A percentile compares a stretch with the other conserved stretches of the same genome.
These are phyloP conservation scores for Ptychobarbus kaznakovi DNA, from an alignment of 2,797 vertebrate species.

Conservation along the genomic window DNA sequence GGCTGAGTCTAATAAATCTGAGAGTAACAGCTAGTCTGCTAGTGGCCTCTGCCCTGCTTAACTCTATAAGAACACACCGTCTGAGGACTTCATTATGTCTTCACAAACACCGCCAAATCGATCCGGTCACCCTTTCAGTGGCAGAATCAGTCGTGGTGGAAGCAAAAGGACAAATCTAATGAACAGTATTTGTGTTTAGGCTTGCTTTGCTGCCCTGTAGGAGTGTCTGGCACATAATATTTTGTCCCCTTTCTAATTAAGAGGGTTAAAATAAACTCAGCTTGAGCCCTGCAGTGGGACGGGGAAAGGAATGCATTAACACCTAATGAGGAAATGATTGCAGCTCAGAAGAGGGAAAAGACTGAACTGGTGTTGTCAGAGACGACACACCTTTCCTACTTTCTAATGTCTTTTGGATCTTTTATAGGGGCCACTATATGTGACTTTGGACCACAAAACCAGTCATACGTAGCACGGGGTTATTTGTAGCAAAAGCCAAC, in stretches of 20 bases:
- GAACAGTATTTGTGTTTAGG: constrained; percentile 70
- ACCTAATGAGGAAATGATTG: constrained; percentile 87
- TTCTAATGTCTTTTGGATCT: constrained; percentile 23
- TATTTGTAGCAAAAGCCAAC: background rate
- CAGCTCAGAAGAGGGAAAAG: constrained; percentile 69
- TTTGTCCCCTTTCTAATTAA: constrained; percentile 85
- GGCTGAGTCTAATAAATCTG: constrained; percentile 63
- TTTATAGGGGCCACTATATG: background rate
- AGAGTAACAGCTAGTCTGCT: constrained; percentile 65
- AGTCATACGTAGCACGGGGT: background rate
- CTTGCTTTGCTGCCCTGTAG: constrained; percentile 76
- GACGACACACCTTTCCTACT: constrained; percentile 35
- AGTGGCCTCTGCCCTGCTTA: constrained; percentile 63
- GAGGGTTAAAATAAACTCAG: constrained; percentile 84
- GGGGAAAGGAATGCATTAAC: constrained; percentile 81
- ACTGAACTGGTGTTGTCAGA: constrained; percentile 57
- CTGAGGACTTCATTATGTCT: constrained; percentile 74
- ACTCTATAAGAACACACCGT: constrained; percentile 71
- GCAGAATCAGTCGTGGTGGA: constrained; percentile 76
- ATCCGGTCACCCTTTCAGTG: constrained; percentile 72
- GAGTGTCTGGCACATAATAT: constrained; percentile 65
- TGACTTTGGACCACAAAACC: background rate
- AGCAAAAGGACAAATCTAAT: constrained; percentile 74
- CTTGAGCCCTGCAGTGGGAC: constrained; percentile 80
- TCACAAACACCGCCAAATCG: constrained; percentile 70